Conservation (phyloP, 2,113 vertebrate genomes). For the Prolemur simus region DNA sequence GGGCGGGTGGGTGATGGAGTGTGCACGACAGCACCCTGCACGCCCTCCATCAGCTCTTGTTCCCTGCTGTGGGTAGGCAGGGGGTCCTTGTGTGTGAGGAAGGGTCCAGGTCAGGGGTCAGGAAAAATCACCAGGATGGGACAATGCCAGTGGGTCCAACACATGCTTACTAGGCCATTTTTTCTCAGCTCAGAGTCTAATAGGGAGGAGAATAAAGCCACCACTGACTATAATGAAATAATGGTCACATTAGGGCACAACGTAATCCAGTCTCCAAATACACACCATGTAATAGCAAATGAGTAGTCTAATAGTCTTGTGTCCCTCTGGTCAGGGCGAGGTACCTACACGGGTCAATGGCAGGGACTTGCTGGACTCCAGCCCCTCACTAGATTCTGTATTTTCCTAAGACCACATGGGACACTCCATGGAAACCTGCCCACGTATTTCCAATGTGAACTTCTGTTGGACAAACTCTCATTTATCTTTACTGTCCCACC, state of each 20-base stretch:
- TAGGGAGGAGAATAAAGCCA: background rate
- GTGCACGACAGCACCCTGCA: background rate
- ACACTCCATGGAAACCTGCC: background rate
- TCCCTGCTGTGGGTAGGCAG: background rate
- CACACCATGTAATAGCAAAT: background rate
- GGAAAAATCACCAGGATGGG: background rate
- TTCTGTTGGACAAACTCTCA: background rate
- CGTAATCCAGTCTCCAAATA: background rate
- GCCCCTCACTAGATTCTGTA: background rate
- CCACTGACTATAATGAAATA: background rate
- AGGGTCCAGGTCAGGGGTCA: background rate
- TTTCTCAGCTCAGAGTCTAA: background rate
- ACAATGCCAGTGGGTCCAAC: too few relatives aligned
- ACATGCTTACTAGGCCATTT: rapidly evolving
- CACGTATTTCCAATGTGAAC: background rate
- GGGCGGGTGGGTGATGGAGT: too few relatives aligned
- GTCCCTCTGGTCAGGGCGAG: background rate
- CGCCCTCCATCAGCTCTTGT: background rate
- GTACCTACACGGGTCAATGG: too few relatives aligned
- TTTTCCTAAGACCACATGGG: background rate
- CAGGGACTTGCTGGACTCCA: background rate
- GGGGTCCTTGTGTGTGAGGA: too few relatives aligned
- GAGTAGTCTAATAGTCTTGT: background rate
- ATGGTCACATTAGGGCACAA: background rate
- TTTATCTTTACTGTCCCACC: background rate